These are phyloP conservation scores for Epinephelus awoara DNA, from an alignment of 2,797 vertebrate genomes.

Conservation along the genomic window DNA sequence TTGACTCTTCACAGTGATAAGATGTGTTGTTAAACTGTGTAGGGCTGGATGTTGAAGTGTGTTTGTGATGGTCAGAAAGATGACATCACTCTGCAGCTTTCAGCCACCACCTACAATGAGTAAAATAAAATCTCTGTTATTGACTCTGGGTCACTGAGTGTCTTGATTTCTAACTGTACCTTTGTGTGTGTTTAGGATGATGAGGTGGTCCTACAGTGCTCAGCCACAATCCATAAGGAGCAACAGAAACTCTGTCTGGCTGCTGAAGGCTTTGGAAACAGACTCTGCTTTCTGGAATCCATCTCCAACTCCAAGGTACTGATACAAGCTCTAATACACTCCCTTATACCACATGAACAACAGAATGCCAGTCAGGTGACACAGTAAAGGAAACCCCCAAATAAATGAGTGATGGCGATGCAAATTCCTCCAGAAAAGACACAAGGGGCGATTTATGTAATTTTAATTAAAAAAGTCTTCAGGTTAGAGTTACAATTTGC, in stretches of 20 bases:
- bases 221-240: slow-evolving; percentile 92
- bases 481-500: too few relatives aligned
- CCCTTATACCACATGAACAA: neutral
- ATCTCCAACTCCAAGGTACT: slow-evolving; percentile 97
- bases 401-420: neutral
- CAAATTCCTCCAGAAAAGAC: neutral
- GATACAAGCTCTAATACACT: neutral
- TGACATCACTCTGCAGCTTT: too few relatives aligned
- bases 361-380: neutral
- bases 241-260: slow-evolving; percentile 96
- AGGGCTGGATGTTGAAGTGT: too few relatives aligned
- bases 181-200: slow-evolving; percentile 87
- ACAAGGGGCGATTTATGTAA: neutral
- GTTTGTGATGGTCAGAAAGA: too few relatives aligned
- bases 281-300: slow-evolving; percentile 97
- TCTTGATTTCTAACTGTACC: slow-evolving; percentile 1
- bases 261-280: slow-evolving; percentile 96
- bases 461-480: too few relatives aligned
- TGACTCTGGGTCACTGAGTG: too few relatives aligned
- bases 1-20: too few relatives aligned
- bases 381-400: neutral
- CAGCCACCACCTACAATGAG: too few relatives aligned
- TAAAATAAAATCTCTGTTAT: too few relatives aligned
- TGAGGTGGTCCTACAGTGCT: slow-evolving; percentile 96
- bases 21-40: too few relatives aligned